Conservation (phyloP, 2,113 vertebrate species). For the Danionella cerebrum region DNA sequence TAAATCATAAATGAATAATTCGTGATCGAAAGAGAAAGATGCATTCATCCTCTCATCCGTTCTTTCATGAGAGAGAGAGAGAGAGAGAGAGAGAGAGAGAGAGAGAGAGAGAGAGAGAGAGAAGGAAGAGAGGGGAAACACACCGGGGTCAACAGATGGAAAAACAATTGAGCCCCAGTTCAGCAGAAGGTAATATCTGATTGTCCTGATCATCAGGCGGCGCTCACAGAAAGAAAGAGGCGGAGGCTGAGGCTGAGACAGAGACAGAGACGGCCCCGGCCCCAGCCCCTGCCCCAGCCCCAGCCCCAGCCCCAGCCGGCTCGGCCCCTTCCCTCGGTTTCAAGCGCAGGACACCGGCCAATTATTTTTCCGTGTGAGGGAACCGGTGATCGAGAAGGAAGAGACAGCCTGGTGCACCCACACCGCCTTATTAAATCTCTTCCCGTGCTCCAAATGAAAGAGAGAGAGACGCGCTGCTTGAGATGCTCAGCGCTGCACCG, state of each 20-base stretch:
- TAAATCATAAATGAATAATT: no score
- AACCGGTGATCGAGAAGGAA: conserved; percentile 63
- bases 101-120: background rate
- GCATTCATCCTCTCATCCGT: no score
- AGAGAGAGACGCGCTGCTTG: background rate
- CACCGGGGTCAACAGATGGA: conserved; percentile 20
- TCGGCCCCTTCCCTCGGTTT: no score
- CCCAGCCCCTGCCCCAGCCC: conserved; percentile 45
- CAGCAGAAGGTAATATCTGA: conserved; percentile 24
- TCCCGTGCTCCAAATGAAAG: conserved; percentile 41
- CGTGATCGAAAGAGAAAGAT: no score
- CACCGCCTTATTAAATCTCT: conserved; percentile 64
- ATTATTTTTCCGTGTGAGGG: conserved; percentile 72
- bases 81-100: background rate
- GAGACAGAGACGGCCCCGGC: conserved; percentile 22
- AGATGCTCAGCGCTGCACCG: background rate
- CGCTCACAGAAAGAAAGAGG: conserved; percentile 36
- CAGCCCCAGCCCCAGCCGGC: conserved; percentile 48
- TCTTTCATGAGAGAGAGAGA: background rate
- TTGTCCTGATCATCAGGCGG: conserved; percentile 34
- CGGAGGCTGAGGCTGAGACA: conserved; percentile 20
- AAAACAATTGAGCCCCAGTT: conserved; percentile 27
- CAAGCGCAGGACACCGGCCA: conserved; percentile 54
- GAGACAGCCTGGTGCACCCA: conserved; percentile 60
- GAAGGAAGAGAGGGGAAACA: background rate